A percentile compares a stretch with the other conserved stretches of the same genome.
phyloP scores from a whole-genome alignment of 2,888 invertebrate genomes.

The Himalopsyche tibetana region DNA sequence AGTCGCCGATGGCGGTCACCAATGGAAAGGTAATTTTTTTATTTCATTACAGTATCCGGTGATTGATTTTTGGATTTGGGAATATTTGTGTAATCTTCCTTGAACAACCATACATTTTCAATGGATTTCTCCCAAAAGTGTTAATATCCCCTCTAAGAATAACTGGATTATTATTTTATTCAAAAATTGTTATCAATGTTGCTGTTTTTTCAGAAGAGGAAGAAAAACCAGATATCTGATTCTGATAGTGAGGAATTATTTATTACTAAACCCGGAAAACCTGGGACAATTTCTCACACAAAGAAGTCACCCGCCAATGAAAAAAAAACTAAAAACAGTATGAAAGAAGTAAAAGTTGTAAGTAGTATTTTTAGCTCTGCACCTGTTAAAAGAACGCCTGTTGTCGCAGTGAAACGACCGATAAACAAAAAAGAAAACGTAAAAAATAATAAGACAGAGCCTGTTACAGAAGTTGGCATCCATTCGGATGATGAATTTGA shows the following conservation, averaged over 20 bases:
- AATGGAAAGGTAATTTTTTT: slow-evolving; percentile 70
- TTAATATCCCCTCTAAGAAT: not conserved
- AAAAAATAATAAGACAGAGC: slow-evolving; percentile 11
- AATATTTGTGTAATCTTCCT: not conserved
- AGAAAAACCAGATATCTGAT: not conserved
- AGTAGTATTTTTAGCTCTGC: slow-evolving; percentile 80
- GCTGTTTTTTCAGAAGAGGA: not conserved
- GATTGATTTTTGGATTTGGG: not conserved
- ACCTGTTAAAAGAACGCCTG: slow-evolving; percentile 75
- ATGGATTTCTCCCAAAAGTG: not conserved
- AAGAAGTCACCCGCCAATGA: slow-evolving; percentile 13
- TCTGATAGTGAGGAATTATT: slow-evolving; percentile 53
- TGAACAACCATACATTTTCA: not conserved
- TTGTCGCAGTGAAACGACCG: not conserved
- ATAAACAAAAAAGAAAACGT: slow-evolving; percentile 69
- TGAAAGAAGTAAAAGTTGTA: slow-evolving; percentile 72
- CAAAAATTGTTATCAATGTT: not conserved
- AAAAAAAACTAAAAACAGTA: slow-evolving; percentile 67
- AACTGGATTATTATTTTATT: not conserved
- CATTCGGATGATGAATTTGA: slow-evolving; percentile 85
- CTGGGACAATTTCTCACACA: slow-evolving; percentile 27
- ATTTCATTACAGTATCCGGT: slow-evolving; percentile 19
- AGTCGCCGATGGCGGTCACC: slow-evolving; percentile 77
- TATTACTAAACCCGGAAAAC: not conserved
- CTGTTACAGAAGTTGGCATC: slow-evolving; percentile 72